Conservation (phyloP, 2,888 invertebrate genomes). For the Eucriotettix oculatus region DNA sequence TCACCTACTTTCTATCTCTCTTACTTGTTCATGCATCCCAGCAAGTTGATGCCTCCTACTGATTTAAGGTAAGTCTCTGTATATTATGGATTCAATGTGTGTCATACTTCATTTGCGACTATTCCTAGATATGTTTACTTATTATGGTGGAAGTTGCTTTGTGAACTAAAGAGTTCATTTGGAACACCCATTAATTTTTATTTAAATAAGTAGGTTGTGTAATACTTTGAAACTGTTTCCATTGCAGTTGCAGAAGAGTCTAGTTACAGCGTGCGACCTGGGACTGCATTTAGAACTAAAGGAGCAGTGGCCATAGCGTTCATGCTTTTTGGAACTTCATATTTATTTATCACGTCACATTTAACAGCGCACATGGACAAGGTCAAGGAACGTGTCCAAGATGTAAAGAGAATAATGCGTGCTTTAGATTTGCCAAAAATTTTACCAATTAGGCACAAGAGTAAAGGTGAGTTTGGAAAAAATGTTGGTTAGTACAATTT, state of each 20-base stretch:
- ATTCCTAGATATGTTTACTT: too few species aligned
- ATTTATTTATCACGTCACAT: constrained; percentile 90
- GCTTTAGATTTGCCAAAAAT: constrained; percentile 69
- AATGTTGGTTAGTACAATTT: not conserved
- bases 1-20: too few species aligned
- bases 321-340: constrained; percentile 85
- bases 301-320: constrained; percentile 89
- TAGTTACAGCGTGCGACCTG: constrained; percentile 72
- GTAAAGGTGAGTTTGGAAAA: constrained; percentile 36
- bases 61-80: too few species aligned
- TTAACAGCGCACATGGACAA: constrained; percentile 76
- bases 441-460: constrained; percentile 58
- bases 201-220: too few species aligned
- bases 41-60: too few species aligned
- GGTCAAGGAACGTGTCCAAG: constrained; percentile 68
- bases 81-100: too few species aligned
- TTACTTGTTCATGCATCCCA: too few species aligned
- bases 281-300: constrained; percentile 82
- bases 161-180: not conserved
- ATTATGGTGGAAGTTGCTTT: too few species aligned
- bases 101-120: too few species aligned
- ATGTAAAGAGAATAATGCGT: constrained; percentile 68
- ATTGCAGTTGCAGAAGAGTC: constrained; percentile 61
- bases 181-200: too few species aligned
- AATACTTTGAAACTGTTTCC: too few species aligned